Conservation (phyloP, 2,797 vertebrate species). For the Peromyscus eremicus region DNA sequence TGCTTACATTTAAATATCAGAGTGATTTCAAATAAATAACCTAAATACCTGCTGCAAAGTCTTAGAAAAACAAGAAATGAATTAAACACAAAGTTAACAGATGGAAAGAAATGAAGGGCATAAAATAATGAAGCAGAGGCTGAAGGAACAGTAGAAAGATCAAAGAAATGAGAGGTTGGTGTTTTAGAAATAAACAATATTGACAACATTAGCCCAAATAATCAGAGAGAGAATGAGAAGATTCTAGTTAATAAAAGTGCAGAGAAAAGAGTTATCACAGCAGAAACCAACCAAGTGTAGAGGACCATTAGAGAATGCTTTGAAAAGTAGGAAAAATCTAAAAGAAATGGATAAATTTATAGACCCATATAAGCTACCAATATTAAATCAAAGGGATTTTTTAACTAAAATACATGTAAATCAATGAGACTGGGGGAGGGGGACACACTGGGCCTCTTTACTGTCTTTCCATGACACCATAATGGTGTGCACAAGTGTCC, state of each 20-base stretch:
- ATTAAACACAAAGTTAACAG: background rate
- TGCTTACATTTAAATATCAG: background rate
- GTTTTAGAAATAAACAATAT: background rate
- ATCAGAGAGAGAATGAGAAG: background rate
- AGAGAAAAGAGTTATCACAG: background rate
- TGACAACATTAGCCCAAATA: background rate
- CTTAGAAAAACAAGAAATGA: background rate
- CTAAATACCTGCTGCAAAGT: background rate
- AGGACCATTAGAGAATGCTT: background rate
- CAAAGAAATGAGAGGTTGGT: background rate
- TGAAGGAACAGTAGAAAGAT: background rate
- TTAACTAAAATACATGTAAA: background rate
- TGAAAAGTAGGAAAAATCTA: background rate
- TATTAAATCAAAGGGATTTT: background rate
- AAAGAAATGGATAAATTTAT: background rate
- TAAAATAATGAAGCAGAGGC: background rate
- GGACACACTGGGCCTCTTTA: background rate
- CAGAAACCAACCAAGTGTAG: background rate
- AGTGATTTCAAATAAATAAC: background rate
- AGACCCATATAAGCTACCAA: background rate
- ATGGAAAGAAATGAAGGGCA: background rate
- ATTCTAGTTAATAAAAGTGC: background rate
- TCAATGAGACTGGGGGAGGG: background rate
- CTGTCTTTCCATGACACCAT: background rate
- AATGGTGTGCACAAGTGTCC: too few relatives aligned